Conservation (phyloP, 1,140 invertebrate genomes). For the Riptortus pedestris region DNA sequence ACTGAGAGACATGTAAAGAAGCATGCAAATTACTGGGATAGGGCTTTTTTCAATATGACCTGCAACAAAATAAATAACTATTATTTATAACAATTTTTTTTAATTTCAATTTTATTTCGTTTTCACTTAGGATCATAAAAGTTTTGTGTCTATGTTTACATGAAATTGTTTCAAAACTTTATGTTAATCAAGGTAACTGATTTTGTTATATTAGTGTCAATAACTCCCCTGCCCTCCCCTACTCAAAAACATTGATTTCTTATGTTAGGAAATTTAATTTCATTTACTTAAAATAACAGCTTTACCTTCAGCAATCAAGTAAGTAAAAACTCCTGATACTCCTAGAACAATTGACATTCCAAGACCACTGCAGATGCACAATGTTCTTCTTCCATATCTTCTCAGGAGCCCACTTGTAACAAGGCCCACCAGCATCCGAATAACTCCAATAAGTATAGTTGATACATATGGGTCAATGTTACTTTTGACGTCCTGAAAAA, state of each 20-base stretch:
- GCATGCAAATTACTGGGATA: constrained; percentile 40
- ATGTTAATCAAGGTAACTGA: no score
- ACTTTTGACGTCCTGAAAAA: constrained; percentile 40
- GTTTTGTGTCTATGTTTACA: no score
- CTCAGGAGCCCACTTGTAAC: constrained; percentile 44
- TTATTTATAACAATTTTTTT: no score
- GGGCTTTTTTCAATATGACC: constrained; percentile 22
- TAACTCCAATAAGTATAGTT: constrained; percentile 50
- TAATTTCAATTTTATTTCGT: no score
- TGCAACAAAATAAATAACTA: constrained; percentile 1
- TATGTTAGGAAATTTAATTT: no score
- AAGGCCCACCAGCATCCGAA: constrained; percentile 50
- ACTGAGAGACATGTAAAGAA: constrained; percentile 45
- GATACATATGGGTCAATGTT: constrained; percentile 42
- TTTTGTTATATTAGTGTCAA: no score
- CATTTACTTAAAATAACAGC: no score
- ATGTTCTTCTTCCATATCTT: constrained; percentile 40
- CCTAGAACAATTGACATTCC: constrained; percentile 44
- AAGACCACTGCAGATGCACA: constrained; percentile 42
- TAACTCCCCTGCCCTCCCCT: no score
- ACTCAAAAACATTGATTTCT: no score
- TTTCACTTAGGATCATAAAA: no score
- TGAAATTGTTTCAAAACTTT: no score
- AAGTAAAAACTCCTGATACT: constrained; percentile 41
- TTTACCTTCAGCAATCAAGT: constrained; percentile 36